Base-by-base conservation (phyloP, 2,888 invertebrate genomes). In the Drosophila cracens region DNA sequence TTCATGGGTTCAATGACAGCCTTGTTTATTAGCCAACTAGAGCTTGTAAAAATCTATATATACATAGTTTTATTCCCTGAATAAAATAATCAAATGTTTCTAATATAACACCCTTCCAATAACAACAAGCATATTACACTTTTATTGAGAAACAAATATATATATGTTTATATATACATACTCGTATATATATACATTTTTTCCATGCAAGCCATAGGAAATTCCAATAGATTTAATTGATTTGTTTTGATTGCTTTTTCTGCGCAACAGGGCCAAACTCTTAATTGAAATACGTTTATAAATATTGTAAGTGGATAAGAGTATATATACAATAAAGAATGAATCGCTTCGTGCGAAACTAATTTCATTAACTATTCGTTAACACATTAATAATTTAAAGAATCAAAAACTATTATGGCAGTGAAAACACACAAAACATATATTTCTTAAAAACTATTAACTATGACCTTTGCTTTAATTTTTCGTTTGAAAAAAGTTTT, bases 201-300 rank as follows among this genome's bases (percentile, higher is more conserved):
- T 51, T 58, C 21, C 13, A n/a, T 4, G 27, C 31, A 54, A 33
- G 46, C 27, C 34, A 49, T 27, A 13, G 11, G 13, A 27, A 51
- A 16, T 34, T 33, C 27, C 5, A 36, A 18, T n/a, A 21, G 4
- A 49, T n/a, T 52, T 31, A 64, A 56, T 56, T 58, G 49, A 46
- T 51, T 60, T 73, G 51, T 57, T 64, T 57, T 70, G 54, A 36
- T 56, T 54, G 6, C 21, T 16, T 25, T 48, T 60, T 7, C 34
- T 54, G 31, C 34, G 27, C 25, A 46, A 16, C 21, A 16, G 29
- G 4, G 2, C 16, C 33, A 33, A 31, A 4, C n/a, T n/a, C n/a
- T 40, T 29, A 70, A 29, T 54, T 58, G 21, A 56, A 36, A 38
- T 34, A 16, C 27, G n/a, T 56, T 36, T 21, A 54, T 27, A 27